phyloP scores from a whole-genome alignment of 2,797 vertebrate genomes.

The Sebastes goodei region DNA sequence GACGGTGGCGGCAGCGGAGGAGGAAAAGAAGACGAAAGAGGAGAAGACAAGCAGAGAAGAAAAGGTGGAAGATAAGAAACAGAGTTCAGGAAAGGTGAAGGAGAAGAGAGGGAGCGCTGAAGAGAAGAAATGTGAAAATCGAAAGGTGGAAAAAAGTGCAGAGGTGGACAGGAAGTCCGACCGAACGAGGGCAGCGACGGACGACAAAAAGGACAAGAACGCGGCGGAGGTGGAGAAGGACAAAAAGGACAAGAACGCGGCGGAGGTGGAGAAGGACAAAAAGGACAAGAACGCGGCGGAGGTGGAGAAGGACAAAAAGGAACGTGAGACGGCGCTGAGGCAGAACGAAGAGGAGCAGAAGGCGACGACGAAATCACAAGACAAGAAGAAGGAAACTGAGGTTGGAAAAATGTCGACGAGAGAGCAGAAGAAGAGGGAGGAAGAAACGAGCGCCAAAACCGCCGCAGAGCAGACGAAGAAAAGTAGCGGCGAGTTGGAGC shows the following conservation, averaged over 20 bases:
- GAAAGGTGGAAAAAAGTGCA: neutral
- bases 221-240: no score
- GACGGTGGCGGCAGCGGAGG: accelerated
- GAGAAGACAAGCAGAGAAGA: neutral
- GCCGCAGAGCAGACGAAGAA: neutral
- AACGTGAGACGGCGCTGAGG: accelerated
- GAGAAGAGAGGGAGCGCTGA: neutral
- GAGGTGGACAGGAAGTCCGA: neutral
- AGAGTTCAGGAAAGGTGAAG: neutral
- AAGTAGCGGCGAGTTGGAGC: accelerated
- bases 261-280: neutral
- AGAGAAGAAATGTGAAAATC: neutral
- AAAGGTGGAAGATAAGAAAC: neutral
- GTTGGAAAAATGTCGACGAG: neutral
- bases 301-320: no score
- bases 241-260: no score
- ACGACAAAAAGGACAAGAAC: neutral
- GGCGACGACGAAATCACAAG: accelerated
- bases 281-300: no score
- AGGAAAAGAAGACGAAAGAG: neutral
- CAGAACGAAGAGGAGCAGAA: neutral
- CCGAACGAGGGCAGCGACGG: neutral
- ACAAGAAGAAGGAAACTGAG: neutral
- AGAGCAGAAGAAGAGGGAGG: neutral
- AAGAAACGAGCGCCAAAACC: neutral